These are phyloP conservation scores for Oryzias woworae DNA, from an alignment of 2,113 vertebrate genomes.

Conservation along the genomic window DNA sequence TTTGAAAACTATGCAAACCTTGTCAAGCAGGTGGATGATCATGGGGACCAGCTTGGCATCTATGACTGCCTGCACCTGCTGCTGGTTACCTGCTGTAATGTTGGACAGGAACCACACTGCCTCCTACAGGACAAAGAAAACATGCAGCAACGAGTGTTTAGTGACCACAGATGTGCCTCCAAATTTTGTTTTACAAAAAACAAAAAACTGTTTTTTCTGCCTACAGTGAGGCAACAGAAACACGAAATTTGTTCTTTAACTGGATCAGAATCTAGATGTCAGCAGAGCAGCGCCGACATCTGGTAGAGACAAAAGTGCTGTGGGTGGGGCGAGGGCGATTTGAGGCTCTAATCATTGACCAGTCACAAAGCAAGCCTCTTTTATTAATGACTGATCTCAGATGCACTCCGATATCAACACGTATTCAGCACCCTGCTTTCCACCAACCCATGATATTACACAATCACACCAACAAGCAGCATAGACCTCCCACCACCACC, in stretches of 20 bases:
- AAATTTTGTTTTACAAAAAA: not conserved
- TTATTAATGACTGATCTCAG: constrained; percentile 83
- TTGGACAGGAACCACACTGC: constrained; percentile 99
- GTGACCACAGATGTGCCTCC: not conserved
- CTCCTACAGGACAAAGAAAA: constrained; percentile 82
- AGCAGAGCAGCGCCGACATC: constrained; percentile 52
- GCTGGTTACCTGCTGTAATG: constrained; percentile 99
- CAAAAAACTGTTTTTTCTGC: not conserved
- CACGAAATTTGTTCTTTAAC: constrained; percentile 31
- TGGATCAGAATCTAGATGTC: constrained; percentile 87
- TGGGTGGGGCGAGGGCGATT: constrained; percentile 76
- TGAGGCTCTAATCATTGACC: constrained; percentile 87
- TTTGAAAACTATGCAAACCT: constrained; percentile 77
- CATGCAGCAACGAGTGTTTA: constrained; percentile 3
- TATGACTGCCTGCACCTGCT: constrained; percentile 98
- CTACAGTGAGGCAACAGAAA: not conserved
- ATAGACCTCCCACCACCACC: constrained; percentile 17
- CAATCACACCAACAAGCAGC: constrained; percentile 22
- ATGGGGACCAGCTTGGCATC: constrained; percentile 97
- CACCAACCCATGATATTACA: constrained; percentile 62
- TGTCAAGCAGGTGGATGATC: constrained; percentile 98
- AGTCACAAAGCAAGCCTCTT: constrained; percentile 71
- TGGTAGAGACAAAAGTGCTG: constrained; percentile 74
- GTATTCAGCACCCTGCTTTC: constrained; percentile 79
- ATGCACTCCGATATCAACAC: constrained; percentile 93